These are phyloP conservation scores for Anisognathus igniventris DNA, from an alignment of 2,797 vertebrate genomes.

Conservation along the genomic window DNA sequence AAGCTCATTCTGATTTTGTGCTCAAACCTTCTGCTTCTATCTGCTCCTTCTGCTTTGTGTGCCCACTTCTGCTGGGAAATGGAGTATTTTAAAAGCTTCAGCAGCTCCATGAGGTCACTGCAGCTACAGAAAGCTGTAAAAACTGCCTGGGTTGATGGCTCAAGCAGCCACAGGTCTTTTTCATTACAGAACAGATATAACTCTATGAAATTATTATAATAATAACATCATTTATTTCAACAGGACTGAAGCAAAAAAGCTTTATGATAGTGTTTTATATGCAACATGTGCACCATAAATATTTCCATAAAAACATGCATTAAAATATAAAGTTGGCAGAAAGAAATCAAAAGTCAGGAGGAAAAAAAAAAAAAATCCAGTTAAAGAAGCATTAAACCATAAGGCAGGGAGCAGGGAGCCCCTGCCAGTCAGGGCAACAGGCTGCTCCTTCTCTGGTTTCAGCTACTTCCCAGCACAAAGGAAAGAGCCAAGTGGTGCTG, in stretches of 20 bases:
- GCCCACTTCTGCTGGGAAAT: slow-evolving; percentile 29
- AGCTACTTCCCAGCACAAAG: slow-evolving; percentile 7
- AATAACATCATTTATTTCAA: slow-evolving; percentile 71
- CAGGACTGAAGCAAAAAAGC: slow-evolving; percentile 56
- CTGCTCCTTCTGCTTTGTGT: background rate
- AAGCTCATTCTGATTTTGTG: background rate
- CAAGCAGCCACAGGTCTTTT: slow-evolving; percentile 63
- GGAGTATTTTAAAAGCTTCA: background rate
- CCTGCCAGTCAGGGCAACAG: slow-evolving; percentile 34
- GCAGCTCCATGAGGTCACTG: slow-evolving; percentile 60
- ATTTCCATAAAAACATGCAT: slow-evolving; percentile 75
- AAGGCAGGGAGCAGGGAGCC: slow-evolving; percentile 27
- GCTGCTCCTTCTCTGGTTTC: slow-evolving; percentile 31
- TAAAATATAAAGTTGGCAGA: slow-evolving; percentile 72
- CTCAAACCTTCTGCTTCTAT: background rate
- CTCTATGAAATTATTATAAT: slow-evolving; percentile 66
- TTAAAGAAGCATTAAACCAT: slow-evolving; percentile 30
- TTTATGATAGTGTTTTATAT: slow-evolving; percentile 72
- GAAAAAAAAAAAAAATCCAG: background rate
- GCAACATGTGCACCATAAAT: slow-evolving; percentile 73
- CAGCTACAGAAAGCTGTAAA: slow-evolving; percentile 30
- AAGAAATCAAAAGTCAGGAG: slow-evolving; percentile 60
- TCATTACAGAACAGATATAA: slow-evolving; percentile 69
- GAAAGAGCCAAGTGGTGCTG: background rate
- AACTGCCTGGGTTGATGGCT: slow-evolving; percentile 35